Conservation (phyloP, 1,140 invertebrate genomes). For the Steinernema feltiae region DNA sequence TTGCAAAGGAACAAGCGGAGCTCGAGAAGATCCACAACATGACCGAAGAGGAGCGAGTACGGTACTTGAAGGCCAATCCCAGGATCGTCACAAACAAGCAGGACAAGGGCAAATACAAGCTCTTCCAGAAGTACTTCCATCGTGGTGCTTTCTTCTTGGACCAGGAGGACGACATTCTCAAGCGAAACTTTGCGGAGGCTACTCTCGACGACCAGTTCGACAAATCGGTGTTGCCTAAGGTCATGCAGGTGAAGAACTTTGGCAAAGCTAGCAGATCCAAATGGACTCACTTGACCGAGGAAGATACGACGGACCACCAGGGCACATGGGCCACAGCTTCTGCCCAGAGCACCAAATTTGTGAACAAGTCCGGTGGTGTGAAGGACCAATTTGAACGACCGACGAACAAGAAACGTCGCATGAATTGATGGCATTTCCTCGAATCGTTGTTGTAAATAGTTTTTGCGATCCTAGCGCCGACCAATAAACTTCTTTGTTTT, state of each 20-base stretch:
- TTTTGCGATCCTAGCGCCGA: too few relatives aligned
- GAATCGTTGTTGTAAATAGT: neutral
- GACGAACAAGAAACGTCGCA: slow-evolving; percentile 61
- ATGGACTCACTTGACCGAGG: slow-evolving; percentile 96
- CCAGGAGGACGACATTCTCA: slow-evolving; percentile 78
- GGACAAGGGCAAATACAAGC: slow-evolving; percentile 95
- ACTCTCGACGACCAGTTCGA: slow-evolving; percentile 99
- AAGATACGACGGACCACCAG: slow-evolving; percentile 96
- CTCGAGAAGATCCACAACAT: slow-evolving; percentile 83
- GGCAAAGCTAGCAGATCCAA: slow-evolving; percentile 95
- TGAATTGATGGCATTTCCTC: neutral
- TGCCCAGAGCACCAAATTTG: slow-evolving; percentile 75
- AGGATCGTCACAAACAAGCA: slow-evolving; percentile 80
- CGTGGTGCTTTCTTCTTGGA: slow-evolving; percentile 96
- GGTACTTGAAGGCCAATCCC: slow-evolving; percentile 81
- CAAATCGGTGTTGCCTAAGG: slow-evolving; percentile 94
- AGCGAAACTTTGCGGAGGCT: slow-evolving; percentile 89
- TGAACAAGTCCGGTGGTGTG: slow-evolving; percentile 82
- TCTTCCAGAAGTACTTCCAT: slow-evolving; percentile 98
- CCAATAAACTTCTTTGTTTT: too few relatives aligned
- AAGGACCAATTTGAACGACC: slow-evolving; percentile 87
- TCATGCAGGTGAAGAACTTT: slow-evolving; percentile 99
- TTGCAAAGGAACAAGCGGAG: slow-evolving; percentile 74
- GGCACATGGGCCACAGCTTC: slow-evolving; percentile 90
- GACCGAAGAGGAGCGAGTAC: slow-evolving; percentile 88